phyloP scores from a whole-genome alignment of 2,113 vertebrate genomes.

The Cyanoramphus novaezelandiae region DNA sequence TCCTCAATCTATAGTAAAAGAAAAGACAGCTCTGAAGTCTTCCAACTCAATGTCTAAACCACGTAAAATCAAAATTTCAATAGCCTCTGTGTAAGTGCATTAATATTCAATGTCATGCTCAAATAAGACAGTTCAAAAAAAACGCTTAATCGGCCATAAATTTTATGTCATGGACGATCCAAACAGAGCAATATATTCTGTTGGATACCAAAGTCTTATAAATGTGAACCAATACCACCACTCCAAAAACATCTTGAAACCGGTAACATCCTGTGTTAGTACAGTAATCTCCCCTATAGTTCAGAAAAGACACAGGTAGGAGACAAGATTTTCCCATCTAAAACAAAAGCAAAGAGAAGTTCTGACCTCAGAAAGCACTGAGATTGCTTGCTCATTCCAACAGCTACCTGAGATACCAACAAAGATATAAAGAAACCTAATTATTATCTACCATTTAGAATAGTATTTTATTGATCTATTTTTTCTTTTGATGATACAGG shows the following conservation, averaged over 20 bases:
- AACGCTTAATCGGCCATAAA: background rate
- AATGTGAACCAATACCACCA: background rate
- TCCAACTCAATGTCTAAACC: background rate
- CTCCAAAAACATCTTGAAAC: background rate
- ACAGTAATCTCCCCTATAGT: background rate
- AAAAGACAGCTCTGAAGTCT: background rate
- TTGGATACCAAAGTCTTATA: background rate
- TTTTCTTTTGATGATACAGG: background rate
- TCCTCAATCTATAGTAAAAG: background rate
- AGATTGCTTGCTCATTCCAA: background rate
- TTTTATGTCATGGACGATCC: background rate
- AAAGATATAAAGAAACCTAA: background rate
- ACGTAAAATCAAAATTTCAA: background rate
- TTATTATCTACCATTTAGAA: background rate
- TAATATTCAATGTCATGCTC: background rate
- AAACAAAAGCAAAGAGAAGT: background rate
- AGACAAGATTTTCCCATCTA: background rate
- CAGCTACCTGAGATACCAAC: background rate
- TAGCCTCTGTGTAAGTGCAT: background rate
- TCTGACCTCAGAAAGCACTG: constrained; percentile 12
- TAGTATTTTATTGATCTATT: background rate
- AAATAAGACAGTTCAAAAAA: background rate
- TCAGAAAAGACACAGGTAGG: background rate
- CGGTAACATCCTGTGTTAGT: background rate
- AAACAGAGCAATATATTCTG: background rate